phyloP scores from a whole-genome alignment of 1,140 invertebrate genomes.

The Drosophila nigromelanica region DNA sequence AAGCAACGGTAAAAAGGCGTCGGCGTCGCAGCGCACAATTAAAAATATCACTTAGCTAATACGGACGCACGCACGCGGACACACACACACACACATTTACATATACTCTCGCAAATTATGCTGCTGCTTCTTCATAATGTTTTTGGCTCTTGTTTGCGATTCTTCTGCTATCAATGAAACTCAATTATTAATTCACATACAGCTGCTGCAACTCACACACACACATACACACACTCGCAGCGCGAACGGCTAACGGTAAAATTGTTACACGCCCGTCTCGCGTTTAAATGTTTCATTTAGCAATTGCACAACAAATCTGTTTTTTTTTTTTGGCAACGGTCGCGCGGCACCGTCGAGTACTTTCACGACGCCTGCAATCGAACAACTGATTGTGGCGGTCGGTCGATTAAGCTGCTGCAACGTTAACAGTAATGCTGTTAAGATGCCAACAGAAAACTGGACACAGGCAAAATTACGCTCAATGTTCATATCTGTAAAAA shows the following conservation, averaged over 20 bases:
- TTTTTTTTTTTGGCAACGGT: constrained; percentile 37
- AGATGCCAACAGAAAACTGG: background rate
- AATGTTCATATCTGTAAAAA: too few species aligned
- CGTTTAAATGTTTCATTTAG: constrained; percentile 32
- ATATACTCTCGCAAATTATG: constrained; percentile 17
- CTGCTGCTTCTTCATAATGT: constrained; percentile 40
- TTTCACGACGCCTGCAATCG: constrained; percentile 25
- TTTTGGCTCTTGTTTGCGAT: constrained; percentile 25
- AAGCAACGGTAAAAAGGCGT: background rate
- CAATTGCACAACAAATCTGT: constrained; percentile 62
- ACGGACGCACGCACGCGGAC: constrained; percentile 4
- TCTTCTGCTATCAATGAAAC: constrained; percentile 6
- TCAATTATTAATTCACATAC: constrained; percentile 15
- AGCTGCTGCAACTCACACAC: background rate
- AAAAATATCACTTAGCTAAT: constrained; percentile 54
- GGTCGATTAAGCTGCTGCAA: background rate
- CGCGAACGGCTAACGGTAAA: constrained; percentile 29
- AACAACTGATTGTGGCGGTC: constrained; percentile 11
- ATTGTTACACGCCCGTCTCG: constrained; percentile 34
- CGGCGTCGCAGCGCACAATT: constrained; percentile 32
- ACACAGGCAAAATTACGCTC: too few species aligned
- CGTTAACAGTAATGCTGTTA: background rate
- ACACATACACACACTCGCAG: too few species aligned
- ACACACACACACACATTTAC: constrained; percentile 8
- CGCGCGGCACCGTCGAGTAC: constrained; percentile 22